Percentiles rank a stretch among this genome's conserved stretches.
Evolutionary conservation across 2,888 invertebrate genomes (phyloP).

Genomic region (Ichneumoninae sp.): DNA sequence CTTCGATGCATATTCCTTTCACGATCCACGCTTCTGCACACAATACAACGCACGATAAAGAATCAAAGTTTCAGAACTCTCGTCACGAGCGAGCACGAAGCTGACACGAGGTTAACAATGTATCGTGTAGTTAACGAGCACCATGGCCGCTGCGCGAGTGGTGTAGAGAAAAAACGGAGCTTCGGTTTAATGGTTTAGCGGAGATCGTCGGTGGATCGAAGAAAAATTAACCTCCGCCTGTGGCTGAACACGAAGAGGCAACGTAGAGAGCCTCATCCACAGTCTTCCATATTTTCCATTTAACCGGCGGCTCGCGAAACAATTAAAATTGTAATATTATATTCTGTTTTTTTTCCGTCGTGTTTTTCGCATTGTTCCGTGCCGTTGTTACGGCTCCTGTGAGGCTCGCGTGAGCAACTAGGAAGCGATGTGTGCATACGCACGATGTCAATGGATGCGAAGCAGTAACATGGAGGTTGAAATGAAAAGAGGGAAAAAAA

Average conservation of each 20-base stretch:
- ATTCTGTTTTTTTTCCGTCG: conserved; percentile 1
- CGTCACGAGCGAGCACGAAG: conserved; percentile 40
- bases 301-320: conserved; percentile 29
- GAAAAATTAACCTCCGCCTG: conserved; percentile 48
- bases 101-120: conserved; percentile 8
- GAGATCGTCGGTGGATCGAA: conserved; percentile 20
- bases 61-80: conserved; percentile 45
- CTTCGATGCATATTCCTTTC: neutral
- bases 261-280: neutral
- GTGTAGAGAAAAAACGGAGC: conserved; percentile 1
- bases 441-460: conserved; percentile 54
- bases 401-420: conserved; percentile 32
- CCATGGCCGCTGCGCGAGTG: conserved; percentile 11
- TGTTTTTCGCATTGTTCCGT: neutral
- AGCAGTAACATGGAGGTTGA: neutral
- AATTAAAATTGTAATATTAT: conserved; percentile 47
- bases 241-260: conserved; percentile 27
- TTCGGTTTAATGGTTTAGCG: conserved; percentile 15
- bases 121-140: conserved; percentile 48
- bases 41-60: conserved; percentile 16
- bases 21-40: neutral
- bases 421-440: conserved; percentile 41
- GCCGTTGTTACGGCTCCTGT: neutral
- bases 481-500: neutral
- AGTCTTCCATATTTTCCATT: conserved; percentile 7